phyloP scores from a whole-genome alignment of 23 tunicate species.

The Phallusia fumigata region DNA sequence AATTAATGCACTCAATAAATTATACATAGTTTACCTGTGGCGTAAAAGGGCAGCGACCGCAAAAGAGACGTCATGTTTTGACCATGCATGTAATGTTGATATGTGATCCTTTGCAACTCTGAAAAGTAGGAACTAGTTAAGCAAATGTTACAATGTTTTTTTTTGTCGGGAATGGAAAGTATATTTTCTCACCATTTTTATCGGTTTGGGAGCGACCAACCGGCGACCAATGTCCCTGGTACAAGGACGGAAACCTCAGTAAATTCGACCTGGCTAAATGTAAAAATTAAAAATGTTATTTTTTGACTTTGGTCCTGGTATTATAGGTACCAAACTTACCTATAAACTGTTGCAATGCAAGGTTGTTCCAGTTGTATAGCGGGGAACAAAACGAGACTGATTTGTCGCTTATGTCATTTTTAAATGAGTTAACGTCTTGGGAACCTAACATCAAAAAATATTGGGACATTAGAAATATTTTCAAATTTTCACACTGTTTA shows the following conservation, averaged over 20 bases:
- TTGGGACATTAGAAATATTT: no score
- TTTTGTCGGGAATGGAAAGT: neutral
- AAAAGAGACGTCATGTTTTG: conserved; percentile 40
- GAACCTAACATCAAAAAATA: neutral
- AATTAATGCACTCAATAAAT: conserved; percentile 5
- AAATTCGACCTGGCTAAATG: conserved; percentile 52
- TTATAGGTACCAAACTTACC: conserved; percentile 11
- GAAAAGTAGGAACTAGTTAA: neutral
- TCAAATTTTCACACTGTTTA: no score
- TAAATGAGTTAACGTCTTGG: neutral
- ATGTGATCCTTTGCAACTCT: neutral
- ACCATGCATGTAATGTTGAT: conserved; percentile 7
- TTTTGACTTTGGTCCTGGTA: neutral
- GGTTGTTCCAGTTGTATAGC: conserved; percentile 18
- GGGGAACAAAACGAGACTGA: neutral
- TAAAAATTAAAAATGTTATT: neutral
- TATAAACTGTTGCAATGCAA: conserved; percentile 28
- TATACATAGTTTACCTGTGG: conserved; percentile 27
- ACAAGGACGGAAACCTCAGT: conserved; percentile 38
- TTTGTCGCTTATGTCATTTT: neutral
- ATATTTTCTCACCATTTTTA: neutral
- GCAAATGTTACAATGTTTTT: neutral
- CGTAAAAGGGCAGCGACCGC: conserved; percentile 50
- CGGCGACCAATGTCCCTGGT: conserved; percentile 40
- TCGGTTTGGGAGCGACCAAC: neutral